Conservation (phyloP, 2,113 vertebrate species). For the Cephalopterus ornatus region DNA sequence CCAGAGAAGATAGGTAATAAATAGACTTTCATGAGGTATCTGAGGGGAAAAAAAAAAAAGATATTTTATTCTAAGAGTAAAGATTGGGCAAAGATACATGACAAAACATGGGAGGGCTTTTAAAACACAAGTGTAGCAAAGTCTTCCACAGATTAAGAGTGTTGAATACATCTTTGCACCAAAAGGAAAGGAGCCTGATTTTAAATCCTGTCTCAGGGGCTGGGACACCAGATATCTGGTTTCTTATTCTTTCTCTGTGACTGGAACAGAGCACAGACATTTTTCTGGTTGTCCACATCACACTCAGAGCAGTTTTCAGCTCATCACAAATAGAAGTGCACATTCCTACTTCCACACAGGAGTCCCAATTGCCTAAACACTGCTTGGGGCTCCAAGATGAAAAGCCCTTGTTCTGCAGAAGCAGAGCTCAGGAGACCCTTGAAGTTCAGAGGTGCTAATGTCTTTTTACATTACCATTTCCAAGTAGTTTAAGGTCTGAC, state of each 20-base stretch:
- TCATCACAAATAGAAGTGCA: not conserved
- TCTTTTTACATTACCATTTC: not conserved
- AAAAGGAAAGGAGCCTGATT: not conserved
- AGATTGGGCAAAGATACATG: not conserved
- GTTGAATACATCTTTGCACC: not conserved
- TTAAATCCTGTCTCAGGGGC: not conserved
- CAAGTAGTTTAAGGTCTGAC: not conserved
- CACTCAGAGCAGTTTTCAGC: rapidly evolving
- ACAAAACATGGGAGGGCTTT: not conserved
- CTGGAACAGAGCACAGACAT: not conserved
- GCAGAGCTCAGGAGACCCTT: not conserved
- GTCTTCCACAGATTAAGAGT: not conserved
- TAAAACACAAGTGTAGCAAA: not conserved
- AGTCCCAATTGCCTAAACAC: rapidly evolving
- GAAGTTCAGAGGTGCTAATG: not conserved
- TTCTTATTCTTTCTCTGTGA: not conserved
- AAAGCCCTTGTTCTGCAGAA: not conserved
- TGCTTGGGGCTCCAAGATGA: not conserved
- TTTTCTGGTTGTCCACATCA: not conserved
- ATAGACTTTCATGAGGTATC: not conserved
- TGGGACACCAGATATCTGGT: not conserved
- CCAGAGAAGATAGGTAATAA: not conserved
- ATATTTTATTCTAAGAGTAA: not conserved
- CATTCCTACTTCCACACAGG: not conserved
- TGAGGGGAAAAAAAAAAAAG: not conserved